A percentile compares a stretch with the other conserved stretches of the same genome.
Conservation (phyloP, 1,140 invertebrate genomes). For the Drosophila sproati region DNA sequence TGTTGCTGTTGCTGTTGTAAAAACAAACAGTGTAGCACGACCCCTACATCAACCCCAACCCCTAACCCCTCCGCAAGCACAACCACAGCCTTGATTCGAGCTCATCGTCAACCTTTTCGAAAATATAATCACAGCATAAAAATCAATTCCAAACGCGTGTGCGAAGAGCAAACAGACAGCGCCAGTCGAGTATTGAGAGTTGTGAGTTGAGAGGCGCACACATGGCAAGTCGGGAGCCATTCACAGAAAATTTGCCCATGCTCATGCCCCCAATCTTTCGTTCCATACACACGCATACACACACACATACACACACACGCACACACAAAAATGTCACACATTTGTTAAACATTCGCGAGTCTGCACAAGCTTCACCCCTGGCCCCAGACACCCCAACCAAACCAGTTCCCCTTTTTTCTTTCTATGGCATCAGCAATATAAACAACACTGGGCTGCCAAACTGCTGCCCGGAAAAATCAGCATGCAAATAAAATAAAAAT, state of each 20-base stretch:
- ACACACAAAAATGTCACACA: slow-evolving; percentile 79
- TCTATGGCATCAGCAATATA: slow-evolving; percentile 49
- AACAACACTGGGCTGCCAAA: slow-evolving; percentile 72
- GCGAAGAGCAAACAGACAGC: slow-evolving; percentile 75
- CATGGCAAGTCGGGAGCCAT: slow-evolving; percentile 9
- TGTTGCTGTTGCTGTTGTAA: slow-evolving; percentile 9
- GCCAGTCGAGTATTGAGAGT: slow-evolving; percentile 39
- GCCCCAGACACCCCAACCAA: background rate
- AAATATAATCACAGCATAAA: slow-evolving; percentile 84
- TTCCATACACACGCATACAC: background rate
- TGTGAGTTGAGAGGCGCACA: background rate
- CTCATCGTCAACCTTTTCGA: slow-evolving; percentile 81
- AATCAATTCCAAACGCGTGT: slow-evolving; percentile 82
- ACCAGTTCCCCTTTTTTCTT: background rate
- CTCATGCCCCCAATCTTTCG: background rate
- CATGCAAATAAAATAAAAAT: slow-evolving; percentile 79
- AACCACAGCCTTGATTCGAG: slow-evolving; percentile 24
- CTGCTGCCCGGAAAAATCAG: slow-evolving; percentile 71
- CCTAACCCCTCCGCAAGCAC: background rate
- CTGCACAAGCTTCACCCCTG: slow-evolving; percentile 55
- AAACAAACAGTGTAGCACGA: slow-evolving; percentile 56
- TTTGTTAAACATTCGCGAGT: slow-evolving; percentile 80
- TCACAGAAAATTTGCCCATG: slow-evolving; percentile 46
- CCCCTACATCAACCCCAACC: slow-evolving; percentile 20
- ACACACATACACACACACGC: slow-evolving; percentile 4